phyloP scores from a whole-genome alignment of 2,113 vertebrate genomes.

The Tinamus guttatus region DNA sequence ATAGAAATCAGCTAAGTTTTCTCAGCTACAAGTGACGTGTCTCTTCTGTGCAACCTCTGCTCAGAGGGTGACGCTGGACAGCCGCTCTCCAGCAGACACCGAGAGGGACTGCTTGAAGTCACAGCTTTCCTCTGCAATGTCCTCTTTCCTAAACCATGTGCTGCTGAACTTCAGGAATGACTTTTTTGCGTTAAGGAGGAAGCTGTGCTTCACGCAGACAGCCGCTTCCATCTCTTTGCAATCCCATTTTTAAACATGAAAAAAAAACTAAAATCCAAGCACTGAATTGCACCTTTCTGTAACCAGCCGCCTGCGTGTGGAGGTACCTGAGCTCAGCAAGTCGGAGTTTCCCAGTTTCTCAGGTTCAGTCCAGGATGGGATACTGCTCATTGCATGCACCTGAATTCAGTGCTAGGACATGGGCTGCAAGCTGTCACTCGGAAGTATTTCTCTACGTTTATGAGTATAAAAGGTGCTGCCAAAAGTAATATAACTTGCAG shows the following conservation, averaged over 20 bases:
- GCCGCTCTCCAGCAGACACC: neutral
- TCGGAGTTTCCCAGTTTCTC: neutral
- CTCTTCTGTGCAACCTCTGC: neutral
- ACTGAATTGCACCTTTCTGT: neutral
- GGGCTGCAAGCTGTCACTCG: neutral
- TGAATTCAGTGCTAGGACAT: neutral
- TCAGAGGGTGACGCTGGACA: neutral
- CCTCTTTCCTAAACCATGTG: neutral
- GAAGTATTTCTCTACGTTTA: neutral
- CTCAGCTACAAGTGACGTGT: neutral
- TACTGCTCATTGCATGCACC: neutral
- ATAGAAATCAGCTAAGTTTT: neutral
- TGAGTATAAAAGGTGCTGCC: rapidly evolving
- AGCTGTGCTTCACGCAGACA: neutral
- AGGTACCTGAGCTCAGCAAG: neutral
- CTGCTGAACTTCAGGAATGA: neutral
- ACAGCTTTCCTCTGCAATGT: neutral
- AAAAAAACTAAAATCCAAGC: neutral
- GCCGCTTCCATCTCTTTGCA: neutral
- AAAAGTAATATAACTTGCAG: neutral
- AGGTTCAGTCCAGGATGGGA: neutral
- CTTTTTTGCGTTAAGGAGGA: neutral
- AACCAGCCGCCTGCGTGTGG: neutral
- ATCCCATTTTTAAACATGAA: neutral
- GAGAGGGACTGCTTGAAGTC: neutral